Evolutionary conservation across 1,140 invertebrate species (phyloP), one percentile per base, ranked within the genome.

Genomic region (Meloidogyne hapla): DNA sequence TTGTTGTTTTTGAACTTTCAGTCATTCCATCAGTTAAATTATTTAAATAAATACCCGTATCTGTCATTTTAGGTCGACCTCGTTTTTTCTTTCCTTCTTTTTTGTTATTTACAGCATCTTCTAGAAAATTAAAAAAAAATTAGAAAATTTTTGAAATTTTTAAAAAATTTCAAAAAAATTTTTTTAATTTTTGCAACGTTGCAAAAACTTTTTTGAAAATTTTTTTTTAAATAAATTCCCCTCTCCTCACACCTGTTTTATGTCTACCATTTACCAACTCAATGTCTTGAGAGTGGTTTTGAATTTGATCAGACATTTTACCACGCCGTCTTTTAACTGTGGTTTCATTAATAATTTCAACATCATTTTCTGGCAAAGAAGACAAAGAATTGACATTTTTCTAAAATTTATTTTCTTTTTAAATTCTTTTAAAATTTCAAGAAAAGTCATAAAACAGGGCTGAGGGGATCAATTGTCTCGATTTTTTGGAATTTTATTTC

Each of bases 11-110:
- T 56, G 48, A 15, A 15, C n/a, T 56, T 21, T 56, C 48, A 21
- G 0, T 56, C 18, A n/a, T 56, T 56, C 48, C 48, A 56, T n/a
- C 18, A 56, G 1, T 56, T 6, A n/a, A n/a, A 13, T 56, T 56
- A 56, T 56, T 56, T n/a, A 56, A 56, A 56, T 56, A 56, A 56
- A 56, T 56, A 56, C 48, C 48, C 48, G 48, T 56, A 56, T 56
- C 48, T n/a, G 48, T 56, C 48, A 56, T 21, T 56, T 56, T 56
- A n/a, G 48, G 48, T n/a, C 48, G 48, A 56, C 48, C 48, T n/a
- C 48, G 48, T 56, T 56, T 56, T n/a, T 56, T 56, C 48, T 56
- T 56, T 18, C 18, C n/a, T 56, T 21, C 48, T n/a, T 56, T 56
- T 56, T 56, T 56, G 6, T 56, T 56, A n/a, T 56, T 13, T 56